phyloP scores from a whole-genome alignment of 2,888 invertebrate genomes.

The Parthenolecanium corni region DNA sequence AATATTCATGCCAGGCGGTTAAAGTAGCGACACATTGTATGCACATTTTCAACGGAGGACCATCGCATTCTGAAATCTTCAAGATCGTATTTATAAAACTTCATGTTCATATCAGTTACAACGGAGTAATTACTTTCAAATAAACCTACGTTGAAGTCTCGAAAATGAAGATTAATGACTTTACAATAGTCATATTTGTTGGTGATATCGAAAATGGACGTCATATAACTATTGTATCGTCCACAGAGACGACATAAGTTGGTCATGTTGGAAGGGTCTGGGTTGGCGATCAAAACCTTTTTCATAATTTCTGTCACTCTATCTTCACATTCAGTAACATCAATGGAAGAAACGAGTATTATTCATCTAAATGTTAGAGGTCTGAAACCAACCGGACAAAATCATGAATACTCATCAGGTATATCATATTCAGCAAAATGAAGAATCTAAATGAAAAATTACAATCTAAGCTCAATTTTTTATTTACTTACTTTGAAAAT shows the following conservation, averaged over 20 bases:
- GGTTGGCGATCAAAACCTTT: no score
- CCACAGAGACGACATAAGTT: background rate
- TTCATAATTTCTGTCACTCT: no score
- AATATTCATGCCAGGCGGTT: conserved; percentile 13
- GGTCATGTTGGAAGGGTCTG: no score
- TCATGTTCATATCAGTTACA: background rate
- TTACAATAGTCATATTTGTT: background rate
- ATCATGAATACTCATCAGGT: no score
- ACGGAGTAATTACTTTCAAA: background rate
- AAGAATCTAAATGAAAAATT: no score
- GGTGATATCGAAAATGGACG: background rate
- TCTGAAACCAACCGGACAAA: no score
- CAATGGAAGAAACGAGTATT: no score
- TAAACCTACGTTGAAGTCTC: background rate
- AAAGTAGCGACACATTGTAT: background rate
- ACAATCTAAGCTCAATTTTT: no score
- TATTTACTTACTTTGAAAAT: no score
- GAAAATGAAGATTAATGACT: background rate
- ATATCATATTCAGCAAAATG: no score
- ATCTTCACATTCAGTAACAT: no score
- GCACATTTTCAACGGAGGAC: conserved; percentile 1
- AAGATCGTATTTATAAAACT: background rate
- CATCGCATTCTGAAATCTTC: background rate
- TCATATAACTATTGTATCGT: background rate
- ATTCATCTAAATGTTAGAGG: no score